Conservation (phyloP, 2,888 invertebrate genomes). For the Metallyticus violacea region DNA sequence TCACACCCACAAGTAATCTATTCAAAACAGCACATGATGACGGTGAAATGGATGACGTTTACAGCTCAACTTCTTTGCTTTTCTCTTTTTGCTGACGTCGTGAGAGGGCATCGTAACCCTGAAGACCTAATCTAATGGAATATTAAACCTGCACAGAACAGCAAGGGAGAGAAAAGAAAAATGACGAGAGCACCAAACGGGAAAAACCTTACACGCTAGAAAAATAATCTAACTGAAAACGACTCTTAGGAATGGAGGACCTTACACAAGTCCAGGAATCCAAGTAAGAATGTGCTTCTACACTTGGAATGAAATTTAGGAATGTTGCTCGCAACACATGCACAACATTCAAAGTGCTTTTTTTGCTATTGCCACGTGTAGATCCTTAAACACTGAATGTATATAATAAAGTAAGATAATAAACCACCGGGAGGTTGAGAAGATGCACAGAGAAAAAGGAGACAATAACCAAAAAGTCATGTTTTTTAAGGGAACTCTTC, state of each 20-base stretch:
- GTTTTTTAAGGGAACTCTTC: too few species aligned
- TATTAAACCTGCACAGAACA: not conserved
- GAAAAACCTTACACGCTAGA: not conserved
- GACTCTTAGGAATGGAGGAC: not conserved
- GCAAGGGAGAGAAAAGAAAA: not conserved
- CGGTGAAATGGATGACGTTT: not conserved
- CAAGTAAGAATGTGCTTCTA: too few species aligned
- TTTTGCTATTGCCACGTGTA: too few species aligned
- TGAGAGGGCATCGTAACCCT: not conserved
- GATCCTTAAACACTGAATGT: too few species aligned
- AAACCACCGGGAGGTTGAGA: too few species aligned
- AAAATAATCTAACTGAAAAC: not conserved
- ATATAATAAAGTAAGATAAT: too few species aligned
- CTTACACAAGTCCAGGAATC: too few species aligned
- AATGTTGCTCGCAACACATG: too few species aligned
- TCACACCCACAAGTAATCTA: not conserved
- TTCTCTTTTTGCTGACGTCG: not conserved
- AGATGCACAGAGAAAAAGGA: too few species aligned
- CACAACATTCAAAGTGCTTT: too few species aligned
- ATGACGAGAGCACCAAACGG: not conserved
- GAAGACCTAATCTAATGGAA: not conserved
- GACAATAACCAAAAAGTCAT: too few species aligned
- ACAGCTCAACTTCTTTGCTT: not conserved
- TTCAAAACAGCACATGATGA: constrained; percentile 5
- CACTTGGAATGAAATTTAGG: too few species aligned